Base-by-base conservation (phyloP, 2,113 vertebrate species). In the Microcebus jonahi region DNA sequence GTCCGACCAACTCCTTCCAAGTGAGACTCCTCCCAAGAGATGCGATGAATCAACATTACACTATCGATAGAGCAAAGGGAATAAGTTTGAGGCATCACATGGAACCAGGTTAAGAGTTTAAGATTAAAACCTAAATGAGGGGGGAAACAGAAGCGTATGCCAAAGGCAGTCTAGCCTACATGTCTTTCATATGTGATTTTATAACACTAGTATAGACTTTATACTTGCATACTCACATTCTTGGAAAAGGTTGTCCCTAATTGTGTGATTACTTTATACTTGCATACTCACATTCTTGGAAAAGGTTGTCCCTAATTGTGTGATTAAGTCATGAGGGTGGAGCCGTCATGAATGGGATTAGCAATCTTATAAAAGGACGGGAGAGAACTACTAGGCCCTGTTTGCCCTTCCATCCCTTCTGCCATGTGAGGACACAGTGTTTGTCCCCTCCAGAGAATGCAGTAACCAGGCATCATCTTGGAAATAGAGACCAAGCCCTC, bases 1-100 rank as follows among this genome's bases (percentile, higher is more conserved):
- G 90, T 96, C 27, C 68, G 94, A 77, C 10, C 20, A 31, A 45
- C 80, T 94, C 82, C 91, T 95, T 94, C 96, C 81, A 23, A 57
- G 90, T 31, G 82, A 91, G 94, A 67, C 63, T 71, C 27, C 59
- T 94, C 92, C 98, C 90, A 81, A 77, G 95, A 83, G 75, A 95
- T 55, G 75, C 5, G 0, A 1, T 96, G 95, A 98, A 20, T 96
- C 97, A 94, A 79, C 81, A 48, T 23, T 34, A 39, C 45, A 27
- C 55, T 65, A 7, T 39, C 76, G 94, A 89, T 42, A 65, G 12
- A 93, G 96, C 53, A 50, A 97, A 96, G 73, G 76, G 10, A 71
- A 4, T 14, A 55, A 87, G 91, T 68, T 67, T 42, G 1, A 50
- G 61, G 76, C 18, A 88, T 25, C 50, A n/a, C 6, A 4, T 59